phyloP scores from a whole-genome alignment of 2,888 invertebrate genomes.

The Amphipoea oculea region DNA sequence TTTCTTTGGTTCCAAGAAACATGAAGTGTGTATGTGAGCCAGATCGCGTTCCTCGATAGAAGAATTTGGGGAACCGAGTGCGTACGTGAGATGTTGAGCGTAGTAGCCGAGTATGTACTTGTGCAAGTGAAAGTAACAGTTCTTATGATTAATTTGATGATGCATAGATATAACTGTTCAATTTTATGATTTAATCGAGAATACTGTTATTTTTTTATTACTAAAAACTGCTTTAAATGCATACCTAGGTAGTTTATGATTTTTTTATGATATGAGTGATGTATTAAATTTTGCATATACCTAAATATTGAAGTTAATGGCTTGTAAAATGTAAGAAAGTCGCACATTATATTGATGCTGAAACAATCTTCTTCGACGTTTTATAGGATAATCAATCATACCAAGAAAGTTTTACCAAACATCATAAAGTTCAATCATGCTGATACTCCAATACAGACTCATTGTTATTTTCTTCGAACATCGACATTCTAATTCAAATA shows the following conservation, averaged over 20 bases:
- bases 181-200: slow-evolving; percentile 6
- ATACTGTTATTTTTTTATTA: neutral
- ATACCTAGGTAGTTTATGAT: neutral
- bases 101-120: slow-evolving; percentile 21
- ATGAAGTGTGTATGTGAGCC: slow-evolving; percentile 46
- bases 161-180: neutral
- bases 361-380: neutral
- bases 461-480: slow-evolving; percentile 1
- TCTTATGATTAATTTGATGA: slow-evolving; percentile 10
- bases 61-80: slow-evolving; percentile 38
- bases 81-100: slow-evolving; percentile 62
- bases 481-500: neutral
- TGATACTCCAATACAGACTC: neutral
- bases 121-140: slow-evolving; percentile 56
- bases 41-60: slow-evolving; percentile 37
- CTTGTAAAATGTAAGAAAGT: neutral
- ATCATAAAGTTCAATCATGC: slow-evolving; percentile 39
- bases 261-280: slow-evolving; percentile 7
- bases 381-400: slow-evolving; percentile 23
- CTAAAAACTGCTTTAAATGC: neutral
- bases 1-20: slow-evolving; percentile 13
- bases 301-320: slow-evolving; percentile 4
- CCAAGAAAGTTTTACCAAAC: neutral
- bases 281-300: neutral
- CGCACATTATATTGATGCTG: neutral